Base-by-base conservation (phyloP, 2,113 vertebrate genomes). In the Dermatemys mawii region DNA sequence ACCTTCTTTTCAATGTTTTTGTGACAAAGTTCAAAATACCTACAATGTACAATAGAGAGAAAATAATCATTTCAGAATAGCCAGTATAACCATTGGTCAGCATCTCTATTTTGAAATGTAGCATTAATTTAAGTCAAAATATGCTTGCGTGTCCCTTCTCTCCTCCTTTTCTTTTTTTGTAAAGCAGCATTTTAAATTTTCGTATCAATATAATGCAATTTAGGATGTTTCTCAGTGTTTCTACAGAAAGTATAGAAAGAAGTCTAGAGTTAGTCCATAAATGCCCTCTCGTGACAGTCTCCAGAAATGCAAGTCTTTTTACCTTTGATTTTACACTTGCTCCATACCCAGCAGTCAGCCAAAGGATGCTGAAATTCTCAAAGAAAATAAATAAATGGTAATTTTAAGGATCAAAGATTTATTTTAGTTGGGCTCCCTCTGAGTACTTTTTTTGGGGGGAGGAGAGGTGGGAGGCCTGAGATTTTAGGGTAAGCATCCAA, bases 201-300 rank as follows among this genome's bases (percentile, higher is more conserved):
- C 73, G 84, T 96, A 92, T 54, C 81, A 91, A 50, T 90, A 87
- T 51, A 91, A 70, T 63, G 6, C 91, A 96, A 83, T 88, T 96
- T 95, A 97, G 93, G 92, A 73, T 89, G 70, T 13, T 89, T 93
- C 91, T 93, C 60, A 41, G 78, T 93, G 84, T 97, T 97, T 97
- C 96, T 63, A 79, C 57, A 84, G 83, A 87, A 83, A 95, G 93
- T 91, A 90, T 14, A 97, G 96, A 96, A 96, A 98, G 91, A 54
- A 89, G 19, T 95, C 92, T 96, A 98, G 97, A 97, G 78, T 98
- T 97, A 98, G 98, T 98, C 93, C 95, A 97, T 98, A 98, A 98
- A 98, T 98, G 98, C 98, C 98, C 98, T 98, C 98, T 98, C 97
- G 98, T 98, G 98, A 97, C 98, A 84, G 48, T 95, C 96, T 97